Evolutionary conservation across 2,113 vertebrate species (phyloP).

Genomic region (Marcusenius ussheri): DNA sequence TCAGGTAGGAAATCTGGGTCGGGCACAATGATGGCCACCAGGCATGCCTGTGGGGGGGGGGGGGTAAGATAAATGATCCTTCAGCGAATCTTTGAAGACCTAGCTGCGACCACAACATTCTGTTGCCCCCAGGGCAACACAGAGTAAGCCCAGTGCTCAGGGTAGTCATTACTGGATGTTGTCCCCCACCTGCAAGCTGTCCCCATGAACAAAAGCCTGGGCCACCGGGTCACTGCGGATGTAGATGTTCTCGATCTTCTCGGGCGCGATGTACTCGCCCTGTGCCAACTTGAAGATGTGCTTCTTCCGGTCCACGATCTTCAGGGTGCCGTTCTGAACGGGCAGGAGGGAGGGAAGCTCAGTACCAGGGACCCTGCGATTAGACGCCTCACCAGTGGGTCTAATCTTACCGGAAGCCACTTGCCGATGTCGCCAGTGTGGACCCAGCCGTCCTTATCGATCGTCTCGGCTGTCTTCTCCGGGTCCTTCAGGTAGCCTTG

Average conservation of each 20-base stretch:
- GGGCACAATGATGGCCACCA: slow-evolving; percentile 81
- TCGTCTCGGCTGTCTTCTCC: slow-evolving; percentile 76
- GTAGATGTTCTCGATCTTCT: slow-evolving; percentile 92
- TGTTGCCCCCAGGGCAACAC: not conserved
- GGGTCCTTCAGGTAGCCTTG: slow-evolving; percentile 85
- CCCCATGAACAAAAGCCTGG: slow-evolving; percentile 90
- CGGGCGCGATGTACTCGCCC: slow-evolving; percentile 95
- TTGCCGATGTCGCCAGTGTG: slow-evolving; percentile 94
- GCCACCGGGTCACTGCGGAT: slow-evolving; percentile 73
- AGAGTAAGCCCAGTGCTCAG: too few relatives aligned
- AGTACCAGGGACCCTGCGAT: not conserved
- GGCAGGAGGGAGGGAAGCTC: not conserved
- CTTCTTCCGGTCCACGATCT: slow-evolving; percentile 93
- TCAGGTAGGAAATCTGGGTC: slow-evolving; percentile 70
- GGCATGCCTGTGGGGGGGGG: slow-evolving; percentile 65
- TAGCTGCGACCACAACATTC: not conserved
- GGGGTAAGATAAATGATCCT: not conserved
- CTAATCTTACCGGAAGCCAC: slow-evolving; percentile 82
- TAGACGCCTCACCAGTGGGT: not conserved
- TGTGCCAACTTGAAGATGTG: slow-evolving; percentile 97
- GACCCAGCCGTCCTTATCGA: slow-evolving; percentile 88
- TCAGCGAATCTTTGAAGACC: not conserved
- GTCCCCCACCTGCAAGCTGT: slow-evolving; percentile 80
- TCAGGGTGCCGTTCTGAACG: slow-evolving; percentile 83
- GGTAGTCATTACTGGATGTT: not conserved